Evolutionary conservation across 2,888 invertebrate genomes (phyloP).

Genomic region (Drosophila nigritarsus): DNA sequence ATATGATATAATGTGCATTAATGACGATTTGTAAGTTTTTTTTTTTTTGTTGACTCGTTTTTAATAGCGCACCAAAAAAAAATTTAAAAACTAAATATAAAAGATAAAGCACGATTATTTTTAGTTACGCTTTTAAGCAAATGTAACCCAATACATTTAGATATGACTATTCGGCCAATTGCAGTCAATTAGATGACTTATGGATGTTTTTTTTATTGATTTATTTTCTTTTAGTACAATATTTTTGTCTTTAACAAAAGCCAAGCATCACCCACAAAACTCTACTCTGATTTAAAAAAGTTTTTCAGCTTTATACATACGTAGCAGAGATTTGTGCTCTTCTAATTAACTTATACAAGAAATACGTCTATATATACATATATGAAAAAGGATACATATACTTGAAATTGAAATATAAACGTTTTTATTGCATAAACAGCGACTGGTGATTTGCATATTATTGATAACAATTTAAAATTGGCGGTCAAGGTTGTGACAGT

Average conservation of each 20-base stretch:
- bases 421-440: constrained; percentile 70
- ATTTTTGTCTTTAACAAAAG: constrained; percentile 8
- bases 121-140: constrained; percentile 58
- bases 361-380: constrained; percentile 40
- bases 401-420: constrained; percentile 72
- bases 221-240: not conserved
- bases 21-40: constrained; percentile 8
- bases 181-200: constrained; percentile 54
- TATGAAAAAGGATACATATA: constrained; percentile 54
- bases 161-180: constrained; percentile 45
- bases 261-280: constrained; percentile 42
- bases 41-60: constrained; percentile 53
- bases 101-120: constrained; percentile 38
- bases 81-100: not conserved
- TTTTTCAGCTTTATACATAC: constrained; percentile 42
- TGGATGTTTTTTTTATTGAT: constrained; percentile 20
- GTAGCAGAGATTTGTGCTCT: constrained; percentile 48
- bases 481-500: constrained; percentile 3
- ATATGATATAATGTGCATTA: constrained; percentile 10
- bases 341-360: constrained; percentile 46
- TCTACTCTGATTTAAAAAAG: constrained; percentile 15
- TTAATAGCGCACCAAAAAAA: constrained; percentile 60
- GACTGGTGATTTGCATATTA: not conserved
- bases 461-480: constrained; percentile 3
- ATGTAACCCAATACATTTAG: constrained; percentile 17